A percentile compares a stretch with the other conserved stretches of the same genome.
Conservation (phyloP, 2,888 invertebrate species). For the Stenodera caucasica region DNA sequence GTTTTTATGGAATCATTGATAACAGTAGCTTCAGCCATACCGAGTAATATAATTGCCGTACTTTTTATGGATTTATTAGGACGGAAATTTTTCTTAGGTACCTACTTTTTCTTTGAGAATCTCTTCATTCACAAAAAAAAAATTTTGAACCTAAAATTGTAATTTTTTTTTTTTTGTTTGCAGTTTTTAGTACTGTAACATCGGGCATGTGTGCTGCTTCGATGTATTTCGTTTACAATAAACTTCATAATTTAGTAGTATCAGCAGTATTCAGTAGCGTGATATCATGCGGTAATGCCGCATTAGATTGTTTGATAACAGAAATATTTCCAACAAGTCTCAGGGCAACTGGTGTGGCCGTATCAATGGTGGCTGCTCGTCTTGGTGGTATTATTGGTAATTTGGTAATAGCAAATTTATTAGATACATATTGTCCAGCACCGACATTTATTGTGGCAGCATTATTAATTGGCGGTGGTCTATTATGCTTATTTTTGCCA, state of each 20-base stretch:
- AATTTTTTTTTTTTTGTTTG: slow-evolving; percentile 39
- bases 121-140: neutral
- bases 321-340: slow-evolving; percentile 92
- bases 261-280: slow-evolving; percentile 86
- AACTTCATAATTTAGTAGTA: slow-evolving; percentile 79
- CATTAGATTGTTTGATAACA: slow-evolving; percentile 88
- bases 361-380: slow-evolving; percentile 87
- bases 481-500: slow-evolving; percentile 84
- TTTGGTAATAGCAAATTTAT: slow-evolving; percentile 83
- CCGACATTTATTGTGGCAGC: slow-evolving; percentile 90
- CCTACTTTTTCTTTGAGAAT: slow-evolving; percentile 32
- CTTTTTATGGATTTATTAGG: slow-evolving; percentile 83
- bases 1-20: slow-evolving; percentile 87
- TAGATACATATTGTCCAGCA: slow-evolving; percentile 87
- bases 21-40: slow-evolving; percentile 82
- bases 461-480: slow-evolving; percentile 82
- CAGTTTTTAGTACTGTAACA: slow-evolving; percentile 83
- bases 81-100: slow-evolving; percentile 80
- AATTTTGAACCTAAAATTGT: neutral
- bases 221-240: slow-evolving; percentile 83
- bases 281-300: slow-evolving; percentile 86
- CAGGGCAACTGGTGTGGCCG: slow-evolving; percentile 87
- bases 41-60: slow-evolving; percentile 81
- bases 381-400: slow-evolving; percentile 88
- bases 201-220: slow-evolving; percentile 82